Percentiles rank a stretch among this genome's conserved stretches.
Conservation (phyloP, 2,113 vertebrate species). For the Tragelaphus buxtoni region DNA sequence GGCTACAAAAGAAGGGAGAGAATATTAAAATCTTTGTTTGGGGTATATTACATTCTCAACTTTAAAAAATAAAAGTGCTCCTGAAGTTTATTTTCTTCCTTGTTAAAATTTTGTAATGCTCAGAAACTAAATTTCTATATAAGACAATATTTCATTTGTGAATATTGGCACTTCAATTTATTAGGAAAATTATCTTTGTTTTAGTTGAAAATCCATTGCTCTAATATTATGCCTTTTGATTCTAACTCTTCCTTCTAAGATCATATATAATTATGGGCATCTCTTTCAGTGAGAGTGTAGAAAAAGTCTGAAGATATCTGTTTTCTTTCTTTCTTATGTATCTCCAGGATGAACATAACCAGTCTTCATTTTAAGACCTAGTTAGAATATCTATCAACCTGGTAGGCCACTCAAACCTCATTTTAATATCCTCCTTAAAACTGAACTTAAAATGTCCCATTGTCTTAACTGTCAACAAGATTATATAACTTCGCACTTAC, state of each 20-base stretch:
- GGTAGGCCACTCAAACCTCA: background rate
- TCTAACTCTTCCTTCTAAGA: background rate
- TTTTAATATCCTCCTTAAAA: background rate
- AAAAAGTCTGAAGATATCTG: background rate
- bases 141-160: background rate
- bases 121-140: background rate
- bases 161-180: background rate
- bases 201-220: background rate
- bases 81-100: background rate
- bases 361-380: background rate
- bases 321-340: background rate
- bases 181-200: background rate
- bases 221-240: background rate
- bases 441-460: background rate
- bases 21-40: background rate
- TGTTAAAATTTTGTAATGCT: background rate
- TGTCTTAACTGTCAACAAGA: background rate
- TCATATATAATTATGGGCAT: background rate
- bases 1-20: background rate
- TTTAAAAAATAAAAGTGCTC: background rate
- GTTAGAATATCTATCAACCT: background rate
- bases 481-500: constrained; percentile 19
- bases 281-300: background rate
- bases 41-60: background rate
- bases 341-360: background rate